These are phyloP conservation scores for Menidia beryllina DNA, from an alignment of 2,113 vertebrate genomes.

Conservation along the genomic window DNA sequence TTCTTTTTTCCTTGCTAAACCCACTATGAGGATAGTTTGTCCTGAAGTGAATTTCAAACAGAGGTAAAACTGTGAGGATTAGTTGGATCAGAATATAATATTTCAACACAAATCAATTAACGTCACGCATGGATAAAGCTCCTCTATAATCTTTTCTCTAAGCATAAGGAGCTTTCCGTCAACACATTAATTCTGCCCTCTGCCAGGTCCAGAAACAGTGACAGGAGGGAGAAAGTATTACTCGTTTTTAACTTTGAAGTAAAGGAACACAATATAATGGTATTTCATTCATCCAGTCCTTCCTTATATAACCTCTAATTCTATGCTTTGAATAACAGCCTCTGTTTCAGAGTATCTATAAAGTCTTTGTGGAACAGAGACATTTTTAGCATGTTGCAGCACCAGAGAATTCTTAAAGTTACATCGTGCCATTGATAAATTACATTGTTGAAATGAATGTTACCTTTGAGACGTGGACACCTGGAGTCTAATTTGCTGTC, in stretches of 20 bases:
- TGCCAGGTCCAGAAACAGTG: slow-evolving; percentile 57
- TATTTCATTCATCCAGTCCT: slow-evolving; percentile 43
- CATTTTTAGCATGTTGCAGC: slow-evolving; percentile 9
- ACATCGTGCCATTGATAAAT: neutral
- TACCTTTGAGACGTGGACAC: slow-evolving; percentile 20
- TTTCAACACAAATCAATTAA: slow-evolving; percentile 82
- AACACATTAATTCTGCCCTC: slow-evolving; percentile 75
- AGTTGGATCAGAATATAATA: slow-evolving; percentile 66
- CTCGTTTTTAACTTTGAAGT: slow-evolving; percentile 29
- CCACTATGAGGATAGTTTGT: slow-evolving; percentile 39
- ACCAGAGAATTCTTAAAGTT: slow-evolving; percentile 4
- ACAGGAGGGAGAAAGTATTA: slow-evolving; percentile 54
- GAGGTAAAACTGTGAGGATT: slow-evolving; percentile 65
- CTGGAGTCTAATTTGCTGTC: slow-evolving; percentile 22
- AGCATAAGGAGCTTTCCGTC: slow-evolving; percentile 82
- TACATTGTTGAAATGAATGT: slow-evolving; percentile 4
- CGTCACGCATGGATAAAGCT: slow-evolving; percentile 73
- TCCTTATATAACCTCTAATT: slow-evolving; percentile 61
- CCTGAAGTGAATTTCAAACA: slow-evolving; percentile 51
- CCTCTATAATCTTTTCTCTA: slow-evolving; percentile 76
- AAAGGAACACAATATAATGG: slow-evolving; percentile 37
- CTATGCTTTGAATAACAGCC: slow-evolving; percentile 36
- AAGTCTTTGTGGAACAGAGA: slow-evolving; percentile 24
- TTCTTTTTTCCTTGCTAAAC: slow-evolving; percentile 18
- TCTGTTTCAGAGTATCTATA: slow-evolving; percentile 20